A percentile compares a stretch with the other conserved stretches of the same genome.
Conservation (phyloP, 2,797 vertebrate species). For the Lutra lutra region DNA sequence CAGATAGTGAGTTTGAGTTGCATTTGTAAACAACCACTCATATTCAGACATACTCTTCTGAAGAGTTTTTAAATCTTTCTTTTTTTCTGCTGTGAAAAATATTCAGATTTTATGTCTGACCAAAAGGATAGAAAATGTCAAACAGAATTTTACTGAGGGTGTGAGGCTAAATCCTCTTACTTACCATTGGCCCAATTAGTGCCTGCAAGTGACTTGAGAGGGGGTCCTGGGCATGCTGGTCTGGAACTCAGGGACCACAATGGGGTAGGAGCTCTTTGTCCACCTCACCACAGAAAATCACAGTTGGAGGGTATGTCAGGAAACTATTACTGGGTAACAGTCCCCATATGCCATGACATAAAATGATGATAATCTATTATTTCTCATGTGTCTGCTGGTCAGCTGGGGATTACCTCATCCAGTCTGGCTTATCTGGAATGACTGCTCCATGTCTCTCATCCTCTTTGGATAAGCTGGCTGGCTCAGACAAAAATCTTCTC, state of each 20-base stretch:
- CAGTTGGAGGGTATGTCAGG: neutral
- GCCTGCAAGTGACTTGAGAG: neutral
- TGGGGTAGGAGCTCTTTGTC: neutral
- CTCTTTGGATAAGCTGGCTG: neutral
- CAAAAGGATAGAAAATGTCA: constrained; percentile 24
- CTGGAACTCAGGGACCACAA: neutral
- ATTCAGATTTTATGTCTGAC: constrained; percentile 37
- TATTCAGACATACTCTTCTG: constrained; percentile 6
- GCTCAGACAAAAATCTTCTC: neutral
- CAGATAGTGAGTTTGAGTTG: constrained; percentile 28
- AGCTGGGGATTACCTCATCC: neutral
- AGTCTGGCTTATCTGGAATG: neutral
- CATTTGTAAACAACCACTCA: constrained; percentile 22
- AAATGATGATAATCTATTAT: neutral
- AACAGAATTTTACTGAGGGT: neutral
- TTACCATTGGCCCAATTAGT: neutral
- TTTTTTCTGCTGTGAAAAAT: neutral
- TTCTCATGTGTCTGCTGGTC: neutral
- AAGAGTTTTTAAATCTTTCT: constrained; percentile 51
- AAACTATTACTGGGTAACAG: neutral
- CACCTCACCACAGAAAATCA: neutral
- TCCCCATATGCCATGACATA: neutral
- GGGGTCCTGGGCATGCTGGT: neutral
- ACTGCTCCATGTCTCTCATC: neutral
- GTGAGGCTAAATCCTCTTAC: neutral